Evolutionary conservation across 2,113 vertebrate species (phyloP).

Genomic region (Anolis carolinensis): DNA sequence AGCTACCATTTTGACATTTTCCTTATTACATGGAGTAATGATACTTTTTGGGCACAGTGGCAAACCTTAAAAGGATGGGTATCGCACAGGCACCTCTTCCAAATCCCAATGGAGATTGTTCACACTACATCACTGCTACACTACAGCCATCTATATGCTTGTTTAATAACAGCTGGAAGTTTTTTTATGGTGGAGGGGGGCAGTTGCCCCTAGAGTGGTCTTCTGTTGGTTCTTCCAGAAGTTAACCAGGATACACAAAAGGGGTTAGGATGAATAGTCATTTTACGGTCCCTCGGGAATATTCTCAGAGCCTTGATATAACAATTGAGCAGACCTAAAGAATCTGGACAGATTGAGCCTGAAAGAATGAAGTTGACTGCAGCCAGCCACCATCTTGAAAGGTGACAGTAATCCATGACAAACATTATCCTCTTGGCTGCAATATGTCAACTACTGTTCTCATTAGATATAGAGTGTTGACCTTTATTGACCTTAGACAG

Average conservation of each 20-base stretch:
- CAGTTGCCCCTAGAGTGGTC: not conserved
- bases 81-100: not conserved
- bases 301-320: not conserved
- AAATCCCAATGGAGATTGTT: not conserved
- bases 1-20: not conserved
- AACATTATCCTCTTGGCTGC: slow-evolving; percentile 6
- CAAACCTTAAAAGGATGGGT: not conserved
- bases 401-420: not conserved
- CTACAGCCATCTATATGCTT: not conserved
- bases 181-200: no score
- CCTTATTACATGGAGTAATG: no score
- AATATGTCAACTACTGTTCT: slow-evolving; percentile 28
- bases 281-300: not conserved
- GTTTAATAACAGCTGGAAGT: not conserved
- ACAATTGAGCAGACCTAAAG: not conserved
- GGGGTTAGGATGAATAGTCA: not conserved
- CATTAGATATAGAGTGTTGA: not conserved
- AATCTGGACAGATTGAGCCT: not conserved
- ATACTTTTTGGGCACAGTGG: not conserved
- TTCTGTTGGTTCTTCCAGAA: not conserved
- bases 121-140: not conserved
- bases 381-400: not conserved
- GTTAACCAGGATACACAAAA: not conserved
- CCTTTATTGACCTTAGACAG: not conserved
- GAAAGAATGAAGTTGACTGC: not conserved